These are phyloP conservation scores for Mallotus villosus DNA, from an alignment of 2,797 vertebrate genomes.

Conservation along the genomic window DNA sequence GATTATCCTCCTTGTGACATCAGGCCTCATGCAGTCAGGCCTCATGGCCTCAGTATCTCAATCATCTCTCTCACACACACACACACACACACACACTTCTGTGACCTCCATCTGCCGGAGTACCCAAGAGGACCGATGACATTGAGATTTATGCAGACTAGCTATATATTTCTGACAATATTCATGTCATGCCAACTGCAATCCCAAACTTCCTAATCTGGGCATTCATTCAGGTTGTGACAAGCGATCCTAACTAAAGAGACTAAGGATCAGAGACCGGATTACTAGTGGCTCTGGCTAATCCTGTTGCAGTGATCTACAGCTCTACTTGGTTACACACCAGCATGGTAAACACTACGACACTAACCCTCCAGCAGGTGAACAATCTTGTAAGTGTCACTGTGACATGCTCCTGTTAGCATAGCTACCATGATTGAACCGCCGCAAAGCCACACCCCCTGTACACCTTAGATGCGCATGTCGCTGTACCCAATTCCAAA, in stretches of 20 bases:
- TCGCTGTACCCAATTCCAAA: too few relatives aligned
- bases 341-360: neutral
- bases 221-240: too few relatives aligned
- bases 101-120: neutral
- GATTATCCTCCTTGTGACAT: slow-evolving; percentile 39
- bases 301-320: slow-evolving; percentile 63
- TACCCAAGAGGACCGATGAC: neutral
- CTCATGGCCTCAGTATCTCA: slow-evolving; percentile 15
- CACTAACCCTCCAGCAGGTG: too few relatives aligned
- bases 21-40: slow-evolving; percentile 15
- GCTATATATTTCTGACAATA: neutral
- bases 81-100: slow-evolving; percentile 2
- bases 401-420: too few relatives aligned
- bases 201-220: too few relatives aligned
- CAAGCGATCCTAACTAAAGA: slow-evolving; percentile 14
- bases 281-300: slow-evolving; percentile 57
- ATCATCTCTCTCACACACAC: neutral
- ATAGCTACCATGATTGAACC: too few relatives aligned
- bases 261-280: slow-evolving; percentile 56
- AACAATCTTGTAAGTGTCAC: too few relatives aligned
- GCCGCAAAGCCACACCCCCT: too few relatives aligned
- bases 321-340: slow-evolving; percentile 42
- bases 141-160: neutral
- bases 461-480: too few relatives aligned
- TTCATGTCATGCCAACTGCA: too few relatives aligned